A percentile compares a stretch with the other conserved stretches of the same genome.
Conservation (phyloP, 2,113 vertebrate species). For the Osmerus mordax region DNA sequence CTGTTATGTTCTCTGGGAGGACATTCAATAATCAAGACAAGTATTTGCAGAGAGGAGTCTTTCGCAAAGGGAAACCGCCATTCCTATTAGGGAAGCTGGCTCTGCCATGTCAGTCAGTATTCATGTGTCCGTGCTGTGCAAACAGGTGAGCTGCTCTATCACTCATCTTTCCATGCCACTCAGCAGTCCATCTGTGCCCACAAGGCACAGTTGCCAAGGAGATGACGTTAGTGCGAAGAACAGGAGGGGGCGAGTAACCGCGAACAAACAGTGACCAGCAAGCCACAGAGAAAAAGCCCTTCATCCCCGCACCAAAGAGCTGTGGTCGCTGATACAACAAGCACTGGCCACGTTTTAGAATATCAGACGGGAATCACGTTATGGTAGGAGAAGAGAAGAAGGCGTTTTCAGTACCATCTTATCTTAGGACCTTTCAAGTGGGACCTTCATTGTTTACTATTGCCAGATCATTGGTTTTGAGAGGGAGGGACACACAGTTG, state of each 20-base stretch:
- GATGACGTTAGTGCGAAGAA: slow-evolving; percentile 13
- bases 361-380: too few species aligned
- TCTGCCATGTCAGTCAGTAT: slow-evolving; percentile 26
- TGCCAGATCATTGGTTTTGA: too few species aligned
- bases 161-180: slow-evolving; percentile 57
- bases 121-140: slow-evolving; percentile 53
- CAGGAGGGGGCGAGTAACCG: neutral
- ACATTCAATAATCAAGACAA: neutral
- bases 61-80: neutral
- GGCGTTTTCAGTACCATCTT: too few species aligned
- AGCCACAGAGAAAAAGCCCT: neutral
- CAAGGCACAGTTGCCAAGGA: slow-evolving; percentile 33
- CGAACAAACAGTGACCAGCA: slow-evolving; percentile 1
- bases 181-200: slow-evolving; percentile 28
- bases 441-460: too few species aligned
- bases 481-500: too few species aligned
- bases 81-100: too few species aligned
- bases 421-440: too few species aligned
- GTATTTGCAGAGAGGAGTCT: neutral
- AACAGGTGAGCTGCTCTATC: slow-evolving; percentile 58
- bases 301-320: neutral
- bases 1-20: too few species aligned
- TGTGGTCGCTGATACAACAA: neutral
- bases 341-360: too few species aligned
- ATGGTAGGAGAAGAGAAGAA: too few species aligned